Evolutionary conservation across 2,888 invertebrate genomes (phyloP).

Genomic region (Diarsia dahlii): DNA sequence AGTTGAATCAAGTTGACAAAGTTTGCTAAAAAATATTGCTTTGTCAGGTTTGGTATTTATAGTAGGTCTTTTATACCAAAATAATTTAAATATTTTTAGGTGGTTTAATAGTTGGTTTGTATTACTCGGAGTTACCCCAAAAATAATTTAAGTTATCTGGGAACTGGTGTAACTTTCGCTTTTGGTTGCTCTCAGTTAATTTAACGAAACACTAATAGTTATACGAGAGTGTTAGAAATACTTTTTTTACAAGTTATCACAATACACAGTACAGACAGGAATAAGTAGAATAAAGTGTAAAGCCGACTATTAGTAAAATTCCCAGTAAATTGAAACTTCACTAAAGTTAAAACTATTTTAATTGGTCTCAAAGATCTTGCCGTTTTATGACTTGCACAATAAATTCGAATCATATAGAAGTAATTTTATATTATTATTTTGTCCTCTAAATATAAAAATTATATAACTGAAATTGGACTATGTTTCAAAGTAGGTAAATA

Average conservation of each 20-base stretch:
- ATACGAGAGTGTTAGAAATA: slow-evolving; percentile 7
- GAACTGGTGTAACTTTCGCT: background rate
- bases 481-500: background rate
- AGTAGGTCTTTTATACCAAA: background rate
- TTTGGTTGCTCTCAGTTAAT: background rate
- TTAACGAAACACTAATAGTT: background rate
- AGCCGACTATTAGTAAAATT: background rate
- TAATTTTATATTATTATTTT: background rate
- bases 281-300: background rate
- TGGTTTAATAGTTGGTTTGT: background rate
- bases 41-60: background rate
- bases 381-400: background rate
- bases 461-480: too few relatives aligned
- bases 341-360: background rate
- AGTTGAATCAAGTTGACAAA: slow-evolving; percentile 27
- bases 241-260: background rate
- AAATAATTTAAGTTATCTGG: background rate
- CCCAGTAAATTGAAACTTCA: background rate
- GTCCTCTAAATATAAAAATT: background rate
- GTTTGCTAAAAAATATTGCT: slow-evolving; percentile 9
- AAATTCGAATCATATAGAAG: background rate
- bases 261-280: background rate
- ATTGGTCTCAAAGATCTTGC: background rate
- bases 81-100: background rate
- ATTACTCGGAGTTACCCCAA: background rate